Evolutionary conservation across 2,113 vertebrate genomes (phyloP).

Genomic region (Gallinago paraguaiae): DNA sequence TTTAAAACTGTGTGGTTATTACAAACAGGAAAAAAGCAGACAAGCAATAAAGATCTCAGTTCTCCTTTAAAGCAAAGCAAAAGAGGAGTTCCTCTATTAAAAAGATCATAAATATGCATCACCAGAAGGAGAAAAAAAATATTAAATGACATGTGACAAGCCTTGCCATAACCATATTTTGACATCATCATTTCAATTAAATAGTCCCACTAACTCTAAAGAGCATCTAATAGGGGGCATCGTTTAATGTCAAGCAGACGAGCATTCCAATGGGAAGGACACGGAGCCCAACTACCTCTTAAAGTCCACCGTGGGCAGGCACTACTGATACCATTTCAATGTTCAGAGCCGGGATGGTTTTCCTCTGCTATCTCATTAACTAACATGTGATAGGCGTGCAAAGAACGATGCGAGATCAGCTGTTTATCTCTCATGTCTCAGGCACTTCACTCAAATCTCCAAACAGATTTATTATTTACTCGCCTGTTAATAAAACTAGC

Average conservation of each 20-base stretch:
- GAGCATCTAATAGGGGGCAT: neutral
- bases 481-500: slow-evolving; percentile 73
- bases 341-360: neutral
- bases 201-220: neutral
- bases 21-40: neutral
- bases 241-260: neutral
- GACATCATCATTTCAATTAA: slow-evolving; percentile 26
- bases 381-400: slow-evolving; percentile 22
- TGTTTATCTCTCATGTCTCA: slow-evolving; percentile 23
- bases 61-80: neutral
- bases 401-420: slow-evolving; percentile 45
- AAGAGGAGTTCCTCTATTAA: neutral
- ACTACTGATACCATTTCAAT: neutral
- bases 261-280: neutral
- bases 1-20: neutral
- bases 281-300: neutral
- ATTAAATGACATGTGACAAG: neutral
- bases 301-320: neutral
- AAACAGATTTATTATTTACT: slow-evolving; percentile 73
- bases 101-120: neutral
- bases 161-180: neutral
- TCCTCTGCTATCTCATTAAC: neutral
- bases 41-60: neutral
- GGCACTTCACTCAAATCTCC: slow-evolving; percentile 51
- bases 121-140: neutral